Evolutionary conservation across 2,888 invertebrate species (phyloP).

Genomic region (Halictus ligatus): DNA sequence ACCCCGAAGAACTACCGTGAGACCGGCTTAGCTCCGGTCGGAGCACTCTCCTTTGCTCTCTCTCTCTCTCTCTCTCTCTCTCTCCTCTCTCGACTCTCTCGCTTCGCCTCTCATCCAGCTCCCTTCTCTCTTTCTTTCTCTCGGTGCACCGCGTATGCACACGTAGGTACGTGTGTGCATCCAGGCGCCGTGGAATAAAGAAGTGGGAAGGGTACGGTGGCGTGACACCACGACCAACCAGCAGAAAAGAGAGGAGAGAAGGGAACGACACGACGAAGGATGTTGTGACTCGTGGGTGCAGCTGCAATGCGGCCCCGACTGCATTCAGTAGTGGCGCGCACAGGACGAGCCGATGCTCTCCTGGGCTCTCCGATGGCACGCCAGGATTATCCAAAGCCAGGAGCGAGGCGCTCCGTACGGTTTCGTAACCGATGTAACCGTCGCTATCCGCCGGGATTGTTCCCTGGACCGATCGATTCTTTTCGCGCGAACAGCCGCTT

Average conservation of each 20-base stretch:
- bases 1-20: conserved; percentile 79
- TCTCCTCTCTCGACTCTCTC: conserved; percentile 64
- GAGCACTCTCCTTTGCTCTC: conserved; percentile 26
- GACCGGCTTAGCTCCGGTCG: conserved; percentile 74
- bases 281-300: conserved; percentile 76
- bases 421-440: conserved; percentile 50
- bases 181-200: conserved; percentile 63
- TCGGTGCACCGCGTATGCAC: conserved; percentile 41
- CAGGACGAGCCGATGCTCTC: conserved; percentile 41
- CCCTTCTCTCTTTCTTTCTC: conserved; percentile 39
- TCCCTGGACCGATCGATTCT: too few species aligned
- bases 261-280: conserved; percentile 73
- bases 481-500: background rate
- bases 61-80: conserved; percentile 19
- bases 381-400: conserved; percentile 53
- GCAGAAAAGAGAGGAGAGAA: conserved; percentile 50
- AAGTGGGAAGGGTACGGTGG: conserved; percentile 63
- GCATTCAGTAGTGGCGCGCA: conserved; percentile 58
- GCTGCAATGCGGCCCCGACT: conserved; percentile 64
- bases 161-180: conserved; percentile 12
- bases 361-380: conserved; percentile 53
- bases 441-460: conserved; percentile 13
- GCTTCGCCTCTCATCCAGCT: background rate
- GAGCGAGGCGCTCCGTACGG: conserved; percentile 16
- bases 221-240: conserved; percentile 53